Percentiles rank a stretch among this genome's conserved stretches.
These are phyloP conservation scores for Apostichopus californicus DNA, from an alignment of 35 echinoderm and acorn worm genomes.

Conservation along the genomic window DNA sequence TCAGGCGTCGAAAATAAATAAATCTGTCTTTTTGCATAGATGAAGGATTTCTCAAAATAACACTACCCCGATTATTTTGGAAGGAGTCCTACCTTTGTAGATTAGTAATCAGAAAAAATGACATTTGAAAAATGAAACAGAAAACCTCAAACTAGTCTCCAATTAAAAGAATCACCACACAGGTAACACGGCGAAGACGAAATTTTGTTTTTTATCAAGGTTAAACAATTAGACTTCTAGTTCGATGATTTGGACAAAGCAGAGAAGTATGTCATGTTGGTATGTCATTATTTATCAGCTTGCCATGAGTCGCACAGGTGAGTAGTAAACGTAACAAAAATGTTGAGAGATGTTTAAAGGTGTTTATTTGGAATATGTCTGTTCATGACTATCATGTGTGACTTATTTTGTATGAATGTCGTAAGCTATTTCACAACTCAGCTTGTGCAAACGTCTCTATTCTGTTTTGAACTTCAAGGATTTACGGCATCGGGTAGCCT, in stretches of 20 bases:
- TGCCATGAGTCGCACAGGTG: conserved; percentile 25
- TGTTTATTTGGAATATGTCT: conserved; percentile 40
- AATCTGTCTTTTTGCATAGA: conserved; percentile 34
- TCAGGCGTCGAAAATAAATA: conserved; percentile 44
- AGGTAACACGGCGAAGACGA: background rate
- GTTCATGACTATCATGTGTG: background rate
- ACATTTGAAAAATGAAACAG: background rate
- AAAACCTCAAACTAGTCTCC: background rate
- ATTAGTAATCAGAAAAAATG: background rate
- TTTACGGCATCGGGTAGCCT: too few species aligned
- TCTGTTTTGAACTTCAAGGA: background rate
- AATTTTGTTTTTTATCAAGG: background rate
- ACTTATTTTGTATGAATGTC: background rate
- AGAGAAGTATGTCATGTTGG: conserved; percentile 39
- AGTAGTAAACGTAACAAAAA: conserved; percentile 13
- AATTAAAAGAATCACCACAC: too few species aligned
- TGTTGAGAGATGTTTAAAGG: background rate
- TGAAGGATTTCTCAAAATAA: conserved; percentile 21
- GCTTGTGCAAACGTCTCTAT: background rate
- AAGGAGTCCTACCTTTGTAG: conserved; percentile 3
- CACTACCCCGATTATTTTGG: conserved; percentile 39
- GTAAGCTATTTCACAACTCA: background rate
- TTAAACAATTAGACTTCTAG: background rate
- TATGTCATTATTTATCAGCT: conserved; percentile 28
- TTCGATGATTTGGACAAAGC: background rate